Evolutionary conservation across 2,797 vertebrate species (phyloP), one percentile per base, ranked within the genome.

Genomic region (Leptoclinus maculatus): DNA sequence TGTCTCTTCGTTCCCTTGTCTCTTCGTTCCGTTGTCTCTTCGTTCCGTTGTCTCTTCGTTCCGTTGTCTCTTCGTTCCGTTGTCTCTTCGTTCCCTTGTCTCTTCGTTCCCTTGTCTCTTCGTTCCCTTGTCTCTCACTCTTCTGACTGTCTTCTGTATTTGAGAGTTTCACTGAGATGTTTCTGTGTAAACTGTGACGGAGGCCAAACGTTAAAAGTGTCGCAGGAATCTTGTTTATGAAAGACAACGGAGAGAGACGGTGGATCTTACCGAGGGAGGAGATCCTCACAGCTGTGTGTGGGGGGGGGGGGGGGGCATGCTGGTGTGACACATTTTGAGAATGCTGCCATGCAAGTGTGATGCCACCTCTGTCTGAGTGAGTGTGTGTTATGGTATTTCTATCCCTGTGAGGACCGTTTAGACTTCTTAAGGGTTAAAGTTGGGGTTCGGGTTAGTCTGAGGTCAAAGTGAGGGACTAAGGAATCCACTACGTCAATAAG

Each of bases 281-380:
- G 78, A 62, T 80, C 60, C 72, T 65, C 78, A 68, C 87, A 86
- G 87, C 84, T 88, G 84, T 49, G 47, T n/a, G 47, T 49, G 19
- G 8, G n/a, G n/a, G n/a, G n/a, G n/a, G n/a, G n/a, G n/a, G n/a
- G n/a, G n/a, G n/a, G n/a, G 76, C 78, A 72, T 65, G 73, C 58
- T 59, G 64, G 78, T 88, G 88, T 62, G 79, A 89, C 85, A 77
- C 66, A 67, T 84, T 69, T 32, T 83, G 75, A 39, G 79, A 89
- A 88, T 36, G 82, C 77, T 82, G 65, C 43, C 89, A 78, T 78
- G 76, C 78, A 57, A 75, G 87, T 88, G 86, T 66, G 88, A 92
- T 62, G 71, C 85, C 76, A 73, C 80, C 56, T 83, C 76, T 83
- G 68, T 72, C 34, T 76, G 63, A 7, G 23, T 43, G 71, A 53